Evolutionary conservation across 37 sponge, comb jelly and placozoan species (phyloP).

Genomic region (Diacarnus erythraeanus): DNA sequence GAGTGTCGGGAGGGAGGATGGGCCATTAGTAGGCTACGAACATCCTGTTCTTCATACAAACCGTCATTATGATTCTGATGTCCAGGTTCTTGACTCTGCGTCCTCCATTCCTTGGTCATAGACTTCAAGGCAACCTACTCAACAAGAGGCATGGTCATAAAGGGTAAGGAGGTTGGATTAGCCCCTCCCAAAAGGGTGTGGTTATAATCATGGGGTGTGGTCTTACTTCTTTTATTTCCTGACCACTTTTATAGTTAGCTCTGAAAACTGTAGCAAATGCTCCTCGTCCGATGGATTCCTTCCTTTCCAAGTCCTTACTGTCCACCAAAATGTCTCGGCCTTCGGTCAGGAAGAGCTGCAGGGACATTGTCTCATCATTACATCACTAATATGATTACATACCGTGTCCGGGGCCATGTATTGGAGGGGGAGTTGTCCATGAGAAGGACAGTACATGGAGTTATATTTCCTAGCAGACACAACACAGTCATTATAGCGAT

Average conservation of each 20-base stretch:
- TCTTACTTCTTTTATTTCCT: neutral
- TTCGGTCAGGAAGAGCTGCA: constrained; percentile 55
- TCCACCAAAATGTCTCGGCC: constrained; percentile 48
- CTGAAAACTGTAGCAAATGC: constrained; percentile 67
- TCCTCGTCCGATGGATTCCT: constrained; percentile 46
- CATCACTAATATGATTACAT: neutral
- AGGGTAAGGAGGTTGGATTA: neutral
- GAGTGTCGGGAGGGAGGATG: constrained; percentile 19
- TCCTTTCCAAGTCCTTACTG: constrained; percentile 13
- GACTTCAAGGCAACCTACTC: constrained; percentile 47
- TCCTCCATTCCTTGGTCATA: constrained; percentile 38
- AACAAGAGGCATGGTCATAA: too few species aligned
- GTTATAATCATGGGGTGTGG: neutral
- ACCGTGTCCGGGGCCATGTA: constrained; percentile 78
- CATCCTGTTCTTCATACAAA: neutral
- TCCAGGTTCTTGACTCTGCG: neutral
- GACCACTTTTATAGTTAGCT: constrained; percentile 19
- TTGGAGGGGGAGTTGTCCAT: constrained; percentile 53
- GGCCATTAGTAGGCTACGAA: neutral
- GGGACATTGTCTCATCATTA: neutral
- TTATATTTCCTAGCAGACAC: constrained; percentile 34
- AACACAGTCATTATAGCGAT: constrained; percentile 61
- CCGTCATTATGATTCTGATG: neutral
- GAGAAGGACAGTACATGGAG: constrained; percentile 63
- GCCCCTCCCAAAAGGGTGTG: neutral